phyloP scores from a whole-genome alignment of 2,888 invertebrate species.

The Unio pictorum region DNA sequence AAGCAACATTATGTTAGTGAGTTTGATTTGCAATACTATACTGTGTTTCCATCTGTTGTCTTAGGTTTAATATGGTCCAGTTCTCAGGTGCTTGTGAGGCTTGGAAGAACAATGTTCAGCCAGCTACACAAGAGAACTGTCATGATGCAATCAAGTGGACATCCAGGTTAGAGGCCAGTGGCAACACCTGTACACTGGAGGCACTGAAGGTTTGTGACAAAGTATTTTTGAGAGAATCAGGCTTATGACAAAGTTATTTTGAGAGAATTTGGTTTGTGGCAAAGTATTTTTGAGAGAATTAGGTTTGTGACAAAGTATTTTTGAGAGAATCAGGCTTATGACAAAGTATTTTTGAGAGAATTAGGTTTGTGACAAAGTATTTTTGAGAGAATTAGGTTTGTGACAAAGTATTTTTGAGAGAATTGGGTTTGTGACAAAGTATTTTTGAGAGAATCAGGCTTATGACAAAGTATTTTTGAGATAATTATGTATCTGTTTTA shows the following conservation, averaged over 20 bases:
- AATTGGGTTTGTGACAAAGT: constrained; percentile 40
- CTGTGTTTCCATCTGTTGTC: constrained; percentile 2
- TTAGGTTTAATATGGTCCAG: constrained; percentile 69
- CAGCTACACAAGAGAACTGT: constrained; percentile 68
- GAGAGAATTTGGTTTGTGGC: constrained; percentile 40
- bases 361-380: constrained; percentile 47
- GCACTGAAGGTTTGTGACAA: constrained; percentile 64
- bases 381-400: neutral
- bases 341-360: neutral
- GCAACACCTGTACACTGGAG: constrained; percentile 71
- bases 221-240: neutral
- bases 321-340: neutral
- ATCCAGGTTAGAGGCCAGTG: constrained; percentile 63
- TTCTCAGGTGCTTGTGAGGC: constrained; percentile 67
- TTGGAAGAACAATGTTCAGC: constrained; percentile 62
- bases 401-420: neutral
- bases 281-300: neutral
- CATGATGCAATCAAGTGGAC: constrained; percentile 70
- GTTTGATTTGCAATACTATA: too few relatives aligned
- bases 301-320: constrained; percentile 46
- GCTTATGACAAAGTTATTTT: neutral
- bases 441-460: neutral
- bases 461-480: neutral
- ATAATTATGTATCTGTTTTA: neutral
- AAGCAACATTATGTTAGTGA: too few relatives aligned